Conservation (phyloP, 2,888 invertebrate species). For the Hyppa rectilinea region DNA sequence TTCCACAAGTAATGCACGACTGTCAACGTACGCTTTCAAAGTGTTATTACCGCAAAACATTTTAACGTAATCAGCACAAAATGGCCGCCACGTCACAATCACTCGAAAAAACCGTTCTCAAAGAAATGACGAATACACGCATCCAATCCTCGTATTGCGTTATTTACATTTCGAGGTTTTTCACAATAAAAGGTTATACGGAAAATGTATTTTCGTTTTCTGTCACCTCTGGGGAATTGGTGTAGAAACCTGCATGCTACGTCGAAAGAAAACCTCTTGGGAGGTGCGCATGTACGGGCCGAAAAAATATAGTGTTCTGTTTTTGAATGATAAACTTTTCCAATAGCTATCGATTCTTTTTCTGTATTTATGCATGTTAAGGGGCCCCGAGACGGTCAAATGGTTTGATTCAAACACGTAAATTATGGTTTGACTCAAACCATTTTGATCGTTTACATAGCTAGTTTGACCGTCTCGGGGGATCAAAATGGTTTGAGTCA, state of each 20-base stretch:
- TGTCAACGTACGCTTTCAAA: constrained; percentile 21
- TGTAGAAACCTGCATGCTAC: constrained; percentile 33
- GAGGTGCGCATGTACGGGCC: constrained; percentile 13
- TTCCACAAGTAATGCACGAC: constrained; percentile 3
- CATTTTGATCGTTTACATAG: too few relatives aligned
- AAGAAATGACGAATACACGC: constrained; percentile 47
- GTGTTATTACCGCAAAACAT: constrained; percentile 36
- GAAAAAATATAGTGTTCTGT: constrained; percentile 9
- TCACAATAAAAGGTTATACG: constrained; percentile 45
- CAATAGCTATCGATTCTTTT: background rate
- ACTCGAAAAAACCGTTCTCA: constrained; percentile 18
- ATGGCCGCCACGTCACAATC: constrained; percentile 33
- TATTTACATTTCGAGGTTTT: constrained; percentile 60
- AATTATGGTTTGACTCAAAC: too few relatives aligned
- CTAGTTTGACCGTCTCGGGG: too few relatives aligned
- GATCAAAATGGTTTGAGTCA: too few relatives aligned
- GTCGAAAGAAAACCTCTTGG: constrained; percentile 23
- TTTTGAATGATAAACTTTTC: constrained; percentile 16
- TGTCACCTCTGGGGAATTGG: constrained; percentile 23
- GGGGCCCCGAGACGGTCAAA: too few relatives aligned
- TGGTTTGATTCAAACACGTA: too few relatives aligned
- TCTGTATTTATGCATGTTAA: background rate
- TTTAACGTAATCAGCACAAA: constrained; percentile 57
- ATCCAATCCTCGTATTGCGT: constrained; percentile 36
- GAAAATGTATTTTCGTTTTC: constrained; percentile 49